Percentiles rank a stretch among this genome's conserved stretches.
Evolutionary conservation across 2,888 invertebrate genomes (phyloP).

Genomic region (Esperia sulphurella): DNA sequence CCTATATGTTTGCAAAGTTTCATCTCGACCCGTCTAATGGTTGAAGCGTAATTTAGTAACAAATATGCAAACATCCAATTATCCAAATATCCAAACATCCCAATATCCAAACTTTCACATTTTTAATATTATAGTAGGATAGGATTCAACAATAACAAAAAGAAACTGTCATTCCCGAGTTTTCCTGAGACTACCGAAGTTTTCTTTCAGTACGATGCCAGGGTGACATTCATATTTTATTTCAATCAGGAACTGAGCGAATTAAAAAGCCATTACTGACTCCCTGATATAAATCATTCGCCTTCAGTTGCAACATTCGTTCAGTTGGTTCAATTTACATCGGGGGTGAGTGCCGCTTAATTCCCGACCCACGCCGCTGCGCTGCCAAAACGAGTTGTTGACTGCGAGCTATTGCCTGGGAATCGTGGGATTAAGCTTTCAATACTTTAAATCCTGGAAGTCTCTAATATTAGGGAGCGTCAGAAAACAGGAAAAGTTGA

Average conservation of each 20-base stretch:
- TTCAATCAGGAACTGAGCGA: slow-evolving; percentile 36
- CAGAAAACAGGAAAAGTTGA: too few relatives aligned
- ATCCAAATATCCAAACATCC: too few relatives aligned
- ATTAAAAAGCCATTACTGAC: slow-evolving; percentile 49
- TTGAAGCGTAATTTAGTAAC: too few relatives aligned
- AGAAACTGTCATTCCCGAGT: not conserved
- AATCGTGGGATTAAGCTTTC: not conserved
- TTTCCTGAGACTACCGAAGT: not conserved
- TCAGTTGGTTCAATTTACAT: slow-evolving; percentile 53
- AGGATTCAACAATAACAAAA: too few relatives aligned
- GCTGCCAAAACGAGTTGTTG: slow-evolving; percentile 32
- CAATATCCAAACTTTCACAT: too few relatives aligned
- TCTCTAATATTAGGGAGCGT: too few relatives aligned
- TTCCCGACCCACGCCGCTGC: slow-evolving; percentile 31
- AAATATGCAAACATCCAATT: too few relatives aligned
- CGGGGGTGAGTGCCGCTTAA: slow-evolving; percentile 39
- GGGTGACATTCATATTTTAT: slow-evolving; percentile 20
- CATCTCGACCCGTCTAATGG: too few relatives aligned
- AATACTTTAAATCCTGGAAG: not conserved
- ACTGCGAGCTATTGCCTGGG: not conserved
- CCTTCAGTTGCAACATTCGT: slow-evolving; percentile 43
- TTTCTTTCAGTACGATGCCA: not conserved
- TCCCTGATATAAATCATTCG: slow-evolving; percentile 47
- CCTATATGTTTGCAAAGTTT: too few relatives aligned
- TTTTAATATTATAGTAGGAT: too few relatives aligned